Evolutionary conservation across 2,888 invertebrate species (phyloP), one percentile per base, ranked within the genome.

Genomic region (Lochmaea capreae): DNA sequence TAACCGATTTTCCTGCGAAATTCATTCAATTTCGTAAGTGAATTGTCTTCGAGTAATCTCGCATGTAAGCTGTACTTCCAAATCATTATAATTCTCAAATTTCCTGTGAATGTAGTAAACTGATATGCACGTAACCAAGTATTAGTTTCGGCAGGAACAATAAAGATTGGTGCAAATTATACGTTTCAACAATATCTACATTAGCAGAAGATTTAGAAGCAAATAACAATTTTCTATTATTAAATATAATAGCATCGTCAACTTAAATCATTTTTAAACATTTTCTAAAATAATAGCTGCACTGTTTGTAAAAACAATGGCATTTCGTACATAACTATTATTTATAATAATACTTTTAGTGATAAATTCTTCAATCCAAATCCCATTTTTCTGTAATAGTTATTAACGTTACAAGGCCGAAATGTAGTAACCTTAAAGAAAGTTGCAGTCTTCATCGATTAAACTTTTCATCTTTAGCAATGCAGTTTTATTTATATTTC

Each of bases 121-220:
- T 58, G 22, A 26, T 57, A 10, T 33, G 12, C 26, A 59, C 26
- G 4, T 59, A 59, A 59, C 59, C 59, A 33, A 59, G 26, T 59
- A 59, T 59, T 59, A 59, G 59, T 14, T 59, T 59, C 59, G 59
- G 59, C 16, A 59, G 59, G 9, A 59, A 5, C 33, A 2, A 14
- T 10, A 12, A 59, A 26, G 26, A 33, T 59, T 33, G 0, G 33
- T 59, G 33, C 22, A 59, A 26, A 59, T 59, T 59, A 59, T 33
- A 33, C n/a, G n/a, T 59, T 59, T 33, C 26, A 59, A 33, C 26
- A 59, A 59, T 33, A 59, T 5, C 8, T 10, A 14, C 33, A 14
- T 59, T 33, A 59, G 26, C 59, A 59, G 3, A 54, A 16, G 8
- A 10, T 54, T 54, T 10, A 54, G 18, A 54, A 54, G n/a, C n/a